A percentile compares a stretch with the other conserved stretches of the same genome.
Evolutionary conservation across 2,113 vertebrate species (phyloP).

Genomic region (Rana temporaria): DNA sequence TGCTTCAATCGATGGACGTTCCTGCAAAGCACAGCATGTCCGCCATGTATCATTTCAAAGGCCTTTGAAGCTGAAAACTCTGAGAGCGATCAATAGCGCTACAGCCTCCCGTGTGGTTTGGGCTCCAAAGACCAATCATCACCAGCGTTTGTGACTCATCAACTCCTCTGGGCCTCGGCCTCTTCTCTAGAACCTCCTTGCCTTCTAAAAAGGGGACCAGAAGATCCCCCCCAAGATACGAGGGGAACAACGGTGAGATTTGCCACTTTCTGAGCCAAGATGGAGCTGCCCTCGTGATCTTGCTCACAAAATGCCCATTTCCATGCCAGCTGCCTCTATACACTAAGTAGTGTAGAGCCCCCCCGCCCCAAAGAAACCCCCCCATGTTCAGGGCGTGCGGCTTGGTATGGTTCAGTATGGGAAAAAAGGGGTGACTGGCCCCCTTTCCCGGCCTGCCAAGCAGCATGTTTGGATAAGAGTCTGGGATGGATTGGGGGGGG

Average conservation of each 20-base stretch:
- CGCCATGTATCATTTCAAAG: slow-evolving; percentile 28
- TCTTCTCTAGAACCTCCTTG: neutral
- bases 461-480: too few relatives aligned
- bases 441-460: too few relatives aligned
- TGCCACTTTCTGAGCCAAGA: too few relatives aligned
- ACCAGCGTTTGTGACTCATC: slow-evolving; percentile 20
- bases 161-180: neutral
- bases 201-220: neutral
- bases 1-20: neutral
- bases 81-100: slow-evolving; percentile 38
- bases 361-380: too few relatives aligned
- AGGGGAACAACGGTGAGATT: neutral
- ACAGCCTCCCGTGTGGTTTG: slow-evolving; percentile 6
- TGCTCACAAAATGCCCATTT: too few relatives aligned
- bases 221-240: neutral
- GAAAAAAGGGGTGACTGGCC: too few relatives aligned
- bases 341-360: too few relatives aligned
- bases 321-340: too few relatives aligned
- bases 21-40: slow-evolving; percentile 12
- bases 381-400: too few relatives aligned
- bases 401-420: too few relatives aligned
- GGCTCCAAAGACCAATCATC: slow-evolving; percentile 9
- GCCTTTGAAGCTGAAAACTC: slow-evolving; percentile 29
- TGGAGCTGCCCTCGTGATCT: too few relatives aligned
- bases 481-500: too few relatives aligned